A percentile compares a stretch with the other conserved stretches of the same genome.
These are phyloP conservation scores for Eupsittula cactorum DNA, from an alignment of 2,113 vertebrate species.

Conservation along the genomic window DNA sequence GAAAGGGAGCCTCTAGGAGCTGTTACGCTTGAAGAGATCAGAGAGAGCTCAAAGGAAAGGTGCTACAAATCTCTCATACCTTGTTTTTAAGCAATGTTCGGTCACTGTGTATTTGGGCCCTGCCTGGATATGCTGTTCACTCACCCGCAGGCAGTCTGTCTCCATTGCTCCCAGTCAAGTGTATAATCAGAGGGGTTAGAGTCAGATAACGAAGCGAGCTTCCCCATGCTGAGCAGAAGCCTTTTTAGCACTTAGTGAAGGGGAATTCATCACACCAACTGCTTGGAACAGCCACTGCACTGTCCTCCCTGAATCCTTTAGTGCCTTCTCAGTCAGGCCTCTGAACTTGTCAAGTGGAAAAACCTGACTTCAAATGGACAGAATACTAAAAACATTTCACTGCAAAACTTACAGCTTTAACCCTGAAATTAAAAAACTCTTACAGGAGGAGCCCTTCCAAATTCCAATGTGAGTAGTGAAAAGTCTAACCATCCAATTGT, in stretches of 20 bases:
- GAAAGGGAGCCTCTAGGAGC: not conserved
- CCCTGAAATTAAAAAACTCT: not conserved
- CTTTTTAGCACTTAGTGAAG: conserved; percentile 3
- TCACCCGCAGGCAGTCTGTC: not conserved
- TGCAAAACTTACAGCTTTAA: not conserved
- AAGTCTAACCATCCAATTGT: not conserved
- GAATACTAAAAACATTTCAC: not conserved
- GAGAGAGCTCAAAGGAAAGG: not conserved
- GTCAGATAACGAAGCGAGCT: not conserved
- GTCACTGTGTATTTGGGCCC: not conserved
- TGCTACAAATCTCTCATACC: not conserved
- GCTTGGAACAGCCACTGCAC: not conserved
- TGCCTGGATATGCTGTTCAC: not conserved
- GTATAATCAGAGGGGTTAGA: not conserved
- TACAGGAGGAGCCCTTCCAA: not conserved
- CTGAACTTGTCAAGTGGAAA: not conserved
- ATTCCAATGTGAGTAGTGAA: not conserved
- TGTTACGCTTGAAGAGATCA: not conserved
- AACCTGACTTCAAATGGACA: conserved; percentile 23
- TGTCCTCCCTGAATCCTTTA: not conserved
- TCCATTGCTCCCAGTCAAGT: not conserved
- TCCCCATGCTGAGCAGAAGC: conserved; percentile 24
- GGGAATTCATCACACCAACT: not conserved
- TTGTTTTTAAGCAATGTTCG: not conserved
- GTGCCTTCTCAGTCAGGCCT: not conserved